These are phyloP conservation scores for Sciurus carolinensis DNA, from an alignment of 2,797 vertebrate genomes.

Conservation along the genomic window DNA sequence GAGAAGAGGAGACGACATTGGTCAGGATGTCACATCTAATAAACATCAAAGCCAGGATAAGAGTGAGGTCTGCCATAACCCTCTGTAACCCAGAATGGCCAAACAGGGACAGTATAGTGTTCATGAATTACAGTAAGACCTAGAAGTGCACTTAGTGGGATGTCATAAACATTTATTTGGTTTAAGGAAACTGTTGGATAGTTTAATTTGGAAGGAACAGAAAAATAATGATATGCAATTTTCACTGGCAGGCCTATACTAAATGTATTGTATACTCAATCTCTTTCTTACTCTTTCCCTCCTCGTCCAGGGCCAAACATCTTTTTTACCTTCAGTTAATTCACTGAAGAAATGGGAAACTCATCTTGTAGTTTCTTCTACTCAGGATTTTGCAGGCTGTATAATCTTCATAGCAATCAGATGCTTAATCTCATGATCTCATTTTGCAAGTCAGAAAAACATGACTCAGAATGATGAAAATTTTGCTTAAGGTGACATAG, in stretches of 20 bases:
- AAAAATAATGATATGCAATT: neutral
- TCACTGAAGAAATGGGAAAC: neutral
- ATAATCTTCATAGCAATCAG: neutral
- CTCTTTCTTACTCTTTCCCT: neutral
- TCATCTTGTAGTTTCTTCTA: neutral
- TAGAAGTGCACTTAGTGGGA: neutral
- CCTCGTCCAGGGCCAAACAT: neutral
- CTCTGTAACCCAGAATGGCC: neutral
- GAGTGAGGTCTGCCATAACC: neutral
- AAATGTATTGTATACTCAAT: neutral
- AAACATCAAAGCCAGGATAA: conserved; percentile 41
- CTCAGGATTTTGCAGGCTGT: neutral
- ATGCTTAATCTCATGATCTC: neutral
- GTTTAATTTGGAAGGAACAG: neutral
- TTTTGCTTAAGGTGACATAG: neutral
- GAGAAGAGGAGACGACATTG: conserved; percentile 36
- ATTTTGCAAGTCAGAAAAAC: neutral
- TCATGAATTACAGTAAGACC: neutral
- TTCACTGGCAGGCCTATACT: neutral
- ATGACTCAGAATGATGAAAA: neutral
- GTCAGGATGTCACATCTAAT: conserved; percentile 39
- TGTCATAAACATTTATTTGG: neutral
- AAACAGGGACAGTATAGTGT: neutral
- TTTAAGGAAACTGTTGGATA: neutral
- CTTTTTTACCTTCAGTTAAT: conserved; percentile 52